Conservation (phyloP, 2,888 invertebrate genomes). For the Gibbula magus region DNA sequence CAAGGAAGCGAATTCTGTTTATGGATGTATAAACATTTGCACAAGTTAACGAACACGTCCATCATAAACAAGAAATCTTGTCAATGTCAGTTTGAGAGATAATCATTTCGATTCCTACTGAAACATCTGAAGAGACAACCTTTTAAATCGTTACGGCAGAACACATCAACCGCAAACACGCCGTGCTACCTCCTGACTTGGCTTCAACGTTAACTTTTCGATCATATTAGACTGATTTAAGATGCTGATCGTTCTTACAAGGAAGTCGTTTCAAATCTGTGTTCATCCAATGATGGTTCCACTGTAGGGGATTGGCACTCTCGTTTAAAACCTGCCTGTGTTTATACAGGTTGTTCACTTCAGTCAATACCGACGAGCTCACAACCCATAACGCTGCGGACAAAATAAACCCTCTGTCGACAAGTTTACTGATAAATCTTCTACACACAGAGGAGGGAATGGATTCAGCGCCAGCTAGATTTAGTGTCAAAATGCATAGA, state of each 20-base stretch:
- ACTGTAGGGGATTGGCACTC: neutral
- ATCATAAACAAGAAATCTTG: neutral
- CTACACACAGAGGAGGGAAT: neutral
- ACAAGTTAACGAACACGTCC: neutral
- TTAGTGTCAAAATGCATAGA: too few relatives aligned
- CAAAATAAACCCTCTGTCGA: slow-evolving; percentile 1
- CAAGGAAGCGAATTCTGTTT: too few relatives aligned
- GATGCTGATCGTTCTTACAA: too few relatives aligned
- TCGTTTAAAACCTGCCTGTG: neutral
- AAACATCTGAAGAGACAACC: neutral
- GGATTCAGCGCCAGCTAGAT: too few relatives aligned
- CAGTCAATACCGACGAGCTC: slow-evolving; percentile 4
- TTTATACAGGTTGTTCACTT: neutral
- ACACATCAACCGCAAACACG: neutral
- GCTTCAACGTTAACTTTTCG: too few relatives aligned
- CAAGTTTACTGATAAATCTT: slow-evolving; percentile 8
- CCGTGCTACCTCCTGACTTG: neutral
- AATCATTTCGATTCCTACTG: neutral
- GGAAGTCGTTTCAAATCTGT: too few relatives aligned
- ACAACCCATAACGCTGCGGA: neutral
- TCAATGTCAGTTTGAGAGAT: neutral
- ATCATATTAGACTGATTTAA: too few relatives aligned
- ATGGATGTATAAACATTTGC: neutral
- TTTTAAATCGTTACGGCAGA: neutral
- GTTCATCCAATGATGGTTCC: neutral